Conservation (phyloP, 2,113 vertebrate species). For the Caloenas nicobarica region DNA sequence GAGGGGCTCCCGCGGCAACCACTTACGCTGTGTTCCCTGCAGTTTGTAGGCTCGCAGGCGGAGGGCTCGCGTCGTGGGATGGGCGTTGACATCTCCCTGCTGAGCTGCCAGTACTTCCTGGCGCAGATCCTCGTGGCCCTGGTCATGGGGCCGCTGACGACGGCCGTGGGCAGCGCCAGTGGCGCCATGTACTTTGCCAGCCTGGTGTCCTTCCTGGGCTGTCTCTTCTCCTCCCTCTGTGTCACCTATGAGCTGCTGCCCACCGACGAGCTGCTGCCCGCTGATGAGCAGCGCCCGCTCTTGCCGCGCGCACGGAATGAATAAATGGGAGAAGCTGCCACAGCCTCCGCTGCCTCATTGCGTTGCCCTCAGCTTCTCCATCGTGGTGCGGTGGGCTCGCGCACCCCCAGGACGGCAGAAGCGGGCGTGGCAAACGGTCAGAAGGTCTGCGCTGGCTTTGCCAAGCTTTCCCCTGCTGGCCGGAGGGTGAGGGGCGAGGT, state of each 20-base stretch:
- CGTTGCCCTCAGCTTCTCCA: accelerated
- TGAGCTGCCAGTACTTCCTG: slow-evolving; percentile 98
- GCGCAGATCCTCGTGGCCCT: slow-evolving; percentile 94
- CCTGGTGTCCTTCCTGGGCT: slow-evolving; percentile 93
- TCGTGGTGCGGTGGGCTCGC: accelerated
- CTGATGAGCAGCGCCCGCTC: slow-evolving; percentile 87
- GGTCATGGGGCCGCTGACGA: slow-evolving; percentile 92
- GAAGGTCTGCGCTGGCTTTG: background rate
- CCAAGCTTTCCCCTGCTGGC: background rate
- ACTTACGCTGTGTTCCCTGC: background rate
- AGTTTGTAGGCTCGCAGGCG: slow-evolving; percentile 88
- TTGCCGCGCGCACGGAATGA: slow-evolving; percentile 75
- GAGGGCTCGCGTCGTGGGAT: slow-evolving; percentile 89
- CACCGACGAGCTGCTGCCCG: slow-evolving; percentile 70
- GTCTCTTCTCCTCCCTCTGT: slow-evolving; percentile 93
- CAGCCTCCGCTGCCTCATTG: background rate
- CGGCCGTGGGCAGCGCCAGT: slow-evolving; percentile 91
- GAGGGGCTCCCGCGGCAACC: background rate
- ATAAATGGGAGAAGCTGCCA: background rate
- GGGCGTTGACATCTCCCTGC: slow-evolving; percentile 96
- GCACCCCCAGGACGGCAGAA: accelerated
- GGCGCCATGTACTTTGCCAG: slow-evolving; percentile 98
- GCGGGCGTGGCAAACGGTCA: background rate
- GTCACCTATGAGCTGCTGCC: slow-evolving; percentile 90
- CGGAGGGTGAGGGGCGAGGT: background rate